Base-by-base conservation (phyloP, 2,888 invertebrate species). In the Anaspis maculata region DNA sequence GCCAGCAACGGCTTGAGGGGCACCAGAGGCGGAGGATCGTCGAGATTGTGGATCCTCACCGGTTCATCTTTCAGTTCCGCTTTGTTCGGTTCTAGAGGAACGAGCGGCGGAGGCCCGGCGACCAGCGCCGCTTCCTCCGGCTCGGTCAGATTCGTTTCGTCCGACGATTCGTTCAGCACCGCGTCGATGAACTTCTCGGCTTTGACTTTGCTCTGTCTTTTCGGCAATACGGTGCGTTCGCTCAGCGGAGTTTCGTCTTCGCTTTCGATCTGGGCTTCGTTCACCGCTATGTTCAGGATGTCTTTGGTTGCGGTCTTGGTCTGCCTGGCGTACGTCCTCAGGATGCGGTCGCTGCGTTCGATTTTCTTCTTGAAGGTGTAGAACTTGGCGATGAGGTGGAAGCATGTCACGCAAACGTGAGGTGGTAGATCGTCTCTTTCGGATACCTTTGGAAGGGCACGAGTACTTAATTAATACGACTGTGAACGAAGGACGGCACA, bases 321-420 rank as follows among this genome's bases (percentile, higher is more conserved):
- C n/a, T 47, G 44, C 33, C 46, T 56, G 3, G 57, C 10, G 15
- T 50, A 54, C 27, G 54, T 51, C 13, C 58, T 52, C 16, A 68
- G 48, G 27, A 62, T 49, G 23, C 43, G 46, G 37, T 67, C 64
- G 13, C 59, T 60, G 22, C 54, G 44, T 49, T 64, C 62, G 26
- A 66, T 56, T 46, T 62, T 63, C 33, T 56, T 56, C 41, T 63
- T 66, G 37, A 68, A 68, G 19, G 58, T 56, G 44, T 62, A 63
- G 24, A 61, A 59, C 39, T 60, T 59, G 13, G 61, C 59, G 13
- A 68, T 58, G 44, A 61, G 57, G 32, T 56, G 62, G 30, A 66
- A 59, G 46, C 69, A 68, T 12, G 56, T 48, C 30, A 59, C 52
- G 38, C 69, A 69, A 21, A 69, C 61, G 27, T 61, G 52, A 22